Evolutionary conservation across 2,888 invertebrate species (phyloP), one percentile per base, ranked within the genome.

Genomic region (Platerodrilus igneus): DNA sequence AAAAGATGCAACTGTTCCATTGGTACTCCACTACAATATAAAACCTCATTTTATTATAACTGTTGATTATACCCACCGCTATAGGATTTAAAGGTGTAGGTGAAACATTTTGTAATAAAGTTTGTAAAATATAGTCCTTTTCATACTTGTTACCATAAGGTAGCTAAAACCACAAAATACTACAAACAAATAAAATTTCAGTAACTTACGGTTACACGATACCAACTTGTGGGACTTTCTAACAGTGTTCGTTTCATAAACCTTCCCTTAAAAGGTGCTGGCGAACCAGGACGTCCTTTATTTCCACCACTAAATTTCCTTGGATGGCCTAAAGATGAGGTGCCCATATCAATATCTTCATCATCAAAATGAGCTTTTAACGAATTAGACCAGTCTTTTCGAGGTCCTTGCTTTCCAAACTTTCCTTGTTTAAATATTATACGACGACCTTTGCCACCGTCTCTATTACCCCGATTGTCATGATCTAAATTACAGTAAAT

Each of bases 121-220:
- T 71, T 45, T 75, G 74, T 19, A 83, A 52, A 4, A 88, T 56
- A 17, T 77, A 78, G 21, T 79, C 77, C 62, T 85, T 86, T 4
- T 81, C 79, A 64, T 85, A 86, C 63, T 83, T 84, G 4, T 79
- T 78, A 9, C 86, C 87, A 64, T 76, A 78, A 3, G 82, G 83
- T 52, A 88, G 73, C 67, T 68, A 32, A 30, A 53, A 54, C 47
- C 43, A 51, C 18, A 18, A 30, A 16, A 27, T 15, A 11, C n/a
- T n/a, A n/a, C n/a, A n/a, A n/a, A n/a, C n/a, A 5, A 3, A 36
- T 17, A 8, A 30, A 19, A 9, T 37, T 28, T 16, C 28, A 21
- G 20, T 8, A 6, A 62, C 72, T 66, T 63, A 76, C 76, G 17
- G 75, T 73, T 5, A 87, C 72, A 69, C 80, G 81, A 60, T 83